Percentiles rank a stretch among this genome's conserved stretches.
These are phyloP conservation scores for Buathra laborator DNA, from an alignment of 2,888 invertebrate genomes.

Conservation along the genomic window DNA sequence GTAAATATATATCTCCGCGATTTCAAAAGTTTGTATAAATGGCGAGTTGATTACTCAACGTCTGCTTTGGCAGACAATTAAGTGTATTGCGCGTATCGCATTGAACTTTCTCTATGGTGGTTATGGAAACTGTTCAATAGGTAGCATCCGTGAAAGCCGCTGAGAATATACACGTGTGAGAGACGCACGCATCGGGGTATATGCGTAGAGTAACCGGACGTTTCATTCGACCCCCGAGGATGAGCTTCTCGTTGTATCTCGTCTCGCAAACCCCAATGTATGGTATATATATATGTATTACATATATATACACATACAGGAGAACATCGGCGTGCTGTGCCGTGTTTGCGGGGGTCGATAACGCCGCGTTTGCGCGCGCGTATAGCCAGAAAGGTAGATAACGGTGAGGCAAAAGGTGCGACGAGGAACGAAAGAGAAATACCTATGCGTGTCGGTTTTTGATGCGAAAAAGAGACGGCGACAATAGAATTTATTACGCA, in stretches of 20 bases:
- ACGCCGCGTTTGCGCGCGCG: slow-evolving; percentile 83
- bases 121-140: slow-evolving; percentile 4
- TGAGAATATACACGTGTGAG: slow-evolving; percentile 10
- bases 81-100: background rate
- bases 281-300: slow-evolving; percentile 20
- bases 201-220: slow-evolving; percentile 34
- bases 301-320: background rate
- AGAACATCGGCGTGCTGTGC: slow-evolving; percentile 45
- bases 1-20: too few relatives aligned
- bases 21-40: background rate
- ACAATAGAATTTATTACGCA: slow-evolving; percentile 26
- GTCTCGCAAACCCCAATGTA: slow-evolving; percentile 39
- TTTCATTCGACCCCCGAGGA: slow-evolving; percentile 33
- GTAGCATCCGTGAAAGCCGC: slow-evolving; percentile 5
- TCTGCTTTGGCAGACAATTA: background rate
- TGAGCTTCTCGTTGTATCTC: slow-evolving; percentile 27
- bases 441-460: slow-evolving; percentile 35
- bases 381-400: slow-evolving; percentile 63
- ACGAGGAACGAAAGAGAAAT: slow-evolving; percentile 43
- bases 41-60: background rate
- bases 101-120: slow-evolving; percentile 11
- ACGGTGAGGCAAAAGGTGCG: slow-evolving; percentile 59
- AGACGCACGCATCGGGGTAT: slow-evolving; percentile 17
- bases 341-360: slow-evolving; percentile 80
- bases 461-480: slow-evolving; percentile 10